Conservation (phyloP, 2,888 invertebrate species). For the Trachelus stipa region DNA sequence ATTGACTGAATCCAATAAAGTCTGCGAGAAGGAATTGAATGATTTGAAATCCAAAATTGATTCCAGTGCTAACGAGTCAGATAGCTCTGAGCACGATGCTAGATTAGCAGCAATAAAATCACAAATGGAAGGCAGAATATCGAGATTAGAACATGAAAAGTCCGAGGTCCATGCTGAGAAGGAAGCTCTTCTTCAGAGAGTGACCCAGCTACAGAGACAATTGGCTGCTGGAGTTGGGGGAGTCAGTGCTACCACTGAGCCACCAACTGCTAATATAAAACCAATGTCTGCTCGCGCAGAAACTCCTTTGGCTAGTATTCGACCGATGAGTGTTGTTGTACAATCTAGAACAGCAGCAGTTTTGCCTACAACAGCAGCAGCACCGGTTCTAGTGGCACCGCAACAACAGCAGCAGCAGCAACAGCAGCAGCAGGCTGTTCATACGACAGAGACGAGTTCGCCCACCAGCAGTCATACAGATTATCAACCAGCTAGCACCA, state of each 20-base stretch:
- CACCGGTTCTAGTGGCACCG: conserved; percentile 59
- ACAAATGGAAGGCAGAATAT: conserved; percentile 77
- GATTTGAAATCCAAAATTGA: conserved; percentile 58
- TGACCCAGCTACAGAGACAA: conserved; percentile 77
- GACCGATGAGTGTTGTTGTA: conserved; percentile 84
- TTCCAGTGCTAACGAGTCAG: conserved; percentile 48
- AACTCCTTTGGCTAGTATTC: conserved; percentile 91
- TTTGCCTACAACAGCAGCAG: conserved; percentile 78
- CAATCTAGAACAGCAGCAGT: conserved; percentile 80
- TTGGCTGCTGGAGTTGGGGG: conserved; percentile 75
- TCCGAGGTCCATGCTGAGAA: conserved; percentile 74
- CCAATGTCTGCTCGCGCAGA: conserved; percentile 91
- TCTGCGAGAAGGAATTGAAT: conserved; percentile 59
- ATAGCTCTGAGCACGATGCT: conserved; percentile 59
- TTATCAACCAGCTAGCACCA: conserved; percentile 88
- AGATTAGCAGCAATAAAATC: conserved; percentile 74
- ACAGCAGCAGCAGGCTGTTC: conserved; percentile 70
- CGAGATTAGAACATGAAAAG: conserved; percentile 80
- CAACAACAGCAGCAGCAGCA: conserved; percentile 64
- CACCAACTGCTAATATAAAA: conserved; percentile 92
- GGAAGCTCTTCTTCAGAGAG: conserved; percentile 79
- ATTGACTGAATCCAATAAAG: conserved; percentile 77
- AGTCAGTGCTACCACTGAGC: conserved; percentile 71
- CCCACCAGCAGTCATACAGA: conserved; percentile 83
- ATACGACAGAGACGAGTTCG: conserved; percentile 71